Evolutionary conservation across 1,140 invertebrate species (phyloP), one percentile per base, ranked within the genome.

Genomic region (Sarcophaga peregrina): DNA sequence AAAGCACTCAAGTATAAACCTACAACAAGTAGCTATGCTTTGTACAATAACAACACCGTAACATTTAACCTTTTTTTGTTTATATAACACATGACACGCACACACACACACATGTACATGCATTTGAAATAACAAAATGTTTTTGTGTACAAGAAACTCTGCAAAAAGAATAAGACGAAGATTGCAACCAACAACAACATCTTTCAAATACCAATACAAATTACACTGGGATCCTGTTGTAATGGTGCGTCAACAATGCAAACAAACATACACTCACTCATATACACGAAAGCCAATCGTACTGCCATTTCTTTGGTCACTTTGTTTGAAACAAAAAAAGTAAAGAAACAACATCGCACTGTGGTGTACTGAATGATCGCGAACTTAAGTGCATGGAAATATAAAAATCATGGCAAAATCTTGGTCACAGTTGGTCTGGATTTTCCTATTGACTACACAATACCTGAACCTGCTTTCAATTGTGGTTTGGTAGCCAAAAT

Each of bases 151-250:
- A 68, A 68, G 62, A 68, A 68, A 62, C 17, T 8, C 8, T 76
- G 75, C 9, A 78, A 50, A 4, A 50, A 11, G 47, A 52, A 50
- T 8, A 20, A 8, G 8, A 78, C 11, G 6, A 45, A 8, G 8
- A 78, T 20, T 1, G 10, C 5, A 6, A 52, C 20, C 47, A 78
- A 9, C 75, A 78, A 78, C 75, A 78, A 78, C 75, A 78, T 78
- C 75, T 78, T 78, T 78, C 75, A 50, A 47, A 78, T 78, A 78
- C 75, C 75, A 78, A 48, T 25, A 78, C 75, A 78, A 78, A 78
- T 78, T 78, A 78, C 75, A 20, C 75, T 52, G 50, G 17, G 75
- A 50, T 78, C 4, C 25, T 37, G 25, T 50, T 78, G 75, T 78
- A 78, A 78, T 78, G 20, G 75, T 52, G 75, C 75, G 75, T 78